Evolutionary conservation across 2,113 vertebrate species (phyloP).

Genomic region (Camarhynchus parvulus): DNA sequence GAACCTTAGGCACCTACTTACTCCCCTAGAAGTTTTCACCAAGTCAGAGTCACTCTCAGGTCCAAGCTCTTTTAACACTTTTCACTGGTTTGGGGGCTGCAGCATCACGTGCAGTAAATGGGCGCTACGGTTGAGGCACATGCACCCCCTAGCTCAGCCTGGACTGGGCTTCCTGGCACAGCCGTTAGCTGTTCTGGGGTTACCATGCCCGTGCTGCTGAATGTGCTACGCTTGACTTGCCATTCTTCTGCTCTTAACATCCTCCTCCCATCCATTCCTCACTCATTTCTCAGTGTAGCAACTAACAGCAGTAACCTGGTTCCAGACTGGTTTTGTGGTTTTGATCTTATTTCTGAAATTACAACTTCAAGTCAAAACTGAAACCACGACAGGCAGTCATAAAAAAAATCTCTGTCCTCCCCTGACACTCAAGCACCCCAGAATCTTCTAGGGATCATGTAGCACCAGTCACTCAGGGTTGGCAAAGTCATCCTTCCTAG

Average conservation of each 20-base stretch:
- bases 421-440: background rate
- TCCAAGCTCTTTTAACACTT: background rate
- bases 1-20: rapidly evolving
- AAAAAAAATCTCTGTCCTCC: background rate
- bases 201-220: rapidly evolving
- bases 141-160: background rate
- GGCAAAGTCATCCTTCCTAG: background rate
- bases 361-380: background rate
- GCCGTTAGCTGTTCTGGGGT: too few relatives aligned
- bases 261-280: background rate
- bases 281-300: rapidly evolving
- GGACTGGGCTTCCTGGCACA: rapidly evolving
- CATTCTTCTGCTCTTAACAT: rapidly evolving
- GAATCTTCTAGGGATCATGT: background rate
- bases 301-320: background rate
- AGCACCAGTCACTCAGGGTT: background rate
- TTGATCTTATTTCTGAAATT: background rate
- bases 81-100: background rate
- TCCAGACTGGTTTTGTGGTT: background rate
- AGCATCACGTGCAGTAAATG: rapidly evolving
- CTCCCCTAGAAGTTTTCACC: background rate
- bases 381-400: background rate
- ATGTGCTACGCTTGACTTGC: rapidly evolving
- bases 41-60: background rate
- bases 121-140: rapidly evolving